Conservation (phyloP, 2,888 invertebrate species). For the Lobophora halterata region DNA sequence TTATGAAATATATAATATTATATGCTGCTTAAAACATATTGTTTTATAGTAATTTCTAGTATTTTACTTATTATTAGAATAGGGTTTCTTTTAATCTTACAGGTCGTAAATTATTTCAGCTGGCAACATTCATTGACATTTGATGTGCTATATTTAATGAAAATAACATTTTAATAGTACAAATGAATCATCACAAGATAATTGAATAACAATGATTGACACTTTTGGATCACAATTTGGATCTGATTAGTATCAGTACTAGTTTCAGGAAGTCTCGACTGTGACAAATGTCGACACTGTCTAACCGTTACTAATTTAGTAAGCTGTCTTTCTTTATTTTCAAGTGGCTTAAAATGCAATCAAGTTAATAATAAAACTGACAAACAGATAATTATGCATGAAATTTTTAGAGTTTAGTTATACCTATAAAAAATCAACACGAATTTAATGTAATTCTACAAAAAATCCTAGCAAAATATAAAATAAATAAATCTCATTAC, state of each 20-base stretch:
- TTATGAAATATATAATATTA: no score
- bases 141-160: neutral
- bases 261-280: conserved; percentile 14
- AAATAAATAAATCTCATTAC: conserved; percentile 12
- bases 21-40: no score
- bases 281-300: conserved; percentile 8
- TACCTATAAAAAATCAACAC: no score
- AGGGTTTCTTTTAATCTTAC: no score
- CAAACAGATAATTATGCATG: no score
- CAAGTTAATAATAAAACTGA: neutral
- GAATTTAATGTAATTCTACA: no score
- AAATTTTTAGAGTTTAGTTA: no score
- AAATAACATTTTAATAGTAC: neutral
- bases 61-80: no score
- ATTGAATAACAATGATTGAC: conserved; percentile 12
- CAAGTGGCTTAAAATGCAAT: no score
- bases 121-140: neutral
- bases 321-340: neutral
- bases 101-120: no score
- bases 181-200: neutral
- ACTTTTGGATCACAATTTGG: conserved; percentile 16
- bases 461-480: neutral
- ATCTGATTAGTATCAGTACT: conserved; percentile 15
- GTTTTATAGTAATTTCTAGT: no score
- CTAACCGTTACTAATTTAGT: neutral